These are phyloP conservation scores for Epizoanthus illoricatus DNA, from an alignment of 92 coral and sea anemone genomes.

Conservation along the genomic window DNA sequence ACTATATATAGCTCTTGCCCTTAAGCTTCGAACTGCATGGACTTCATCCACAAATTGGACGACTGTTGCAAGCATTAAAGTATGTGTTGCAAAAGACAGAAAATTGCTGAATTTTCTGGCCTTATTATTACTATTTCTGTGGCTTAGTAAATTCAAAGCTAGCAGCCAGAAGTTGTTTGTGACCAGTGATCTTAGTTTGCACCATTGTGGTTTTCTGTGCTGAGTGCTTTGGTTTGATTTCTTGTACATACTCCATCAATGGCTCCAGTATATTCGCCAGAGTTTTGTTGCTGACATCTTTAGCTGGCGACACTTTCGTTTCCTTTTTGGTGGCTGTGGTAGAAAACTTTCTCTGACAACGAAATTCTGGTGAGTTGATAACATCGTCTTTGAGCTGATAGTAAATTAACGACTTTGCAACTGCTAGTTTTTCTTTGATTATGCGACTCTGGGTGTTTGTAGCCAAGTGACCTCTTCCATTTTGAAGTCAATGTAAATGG, in stretches of 20 bases:
- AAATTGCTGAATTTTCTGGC: no score
- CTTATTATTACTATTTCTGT: no score
- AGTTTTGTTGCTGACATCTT: neutral
- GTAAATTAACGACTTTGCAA: conserved; percentile 9
- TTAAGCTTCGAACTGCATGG: no score
- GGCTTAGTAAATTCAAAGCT: no score
- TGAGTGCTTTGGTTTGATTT: neutral
- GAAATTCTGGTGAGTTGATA: conserved; percentile 1
- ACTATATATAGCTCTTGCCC: no score
- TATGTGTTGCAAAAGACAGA: no score
- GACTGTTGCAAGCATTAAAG: no score
- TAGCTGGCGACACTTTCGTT: neutral
- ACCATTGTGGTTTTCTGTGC: neutral
- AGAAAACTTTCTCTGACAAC: conserved; percentile 26
- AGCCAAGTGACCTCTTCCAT: conserved; percentile 5
- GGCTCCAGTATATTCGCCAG: neutral
- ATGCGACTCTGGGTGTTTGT: conserved; percentile 4
- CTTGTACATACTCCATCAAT: neutral
- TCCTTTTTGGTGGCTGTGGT: neutral
- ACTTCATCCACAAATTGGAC: no score
- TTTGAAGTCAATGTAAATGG: conserved; percentile 7
- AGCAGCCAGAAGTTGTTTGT: no score
- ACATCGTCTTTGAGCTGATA: conserved; percentile 1
- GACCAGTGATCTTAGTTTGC: neutral
- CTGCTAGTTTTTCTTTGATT: neutral